Percentiles rank a stretch among this genome's conserved stretches.
Conservation (phyloP, 2,797 vertebrate species). For the Toxotes lorentzi region DNA sequence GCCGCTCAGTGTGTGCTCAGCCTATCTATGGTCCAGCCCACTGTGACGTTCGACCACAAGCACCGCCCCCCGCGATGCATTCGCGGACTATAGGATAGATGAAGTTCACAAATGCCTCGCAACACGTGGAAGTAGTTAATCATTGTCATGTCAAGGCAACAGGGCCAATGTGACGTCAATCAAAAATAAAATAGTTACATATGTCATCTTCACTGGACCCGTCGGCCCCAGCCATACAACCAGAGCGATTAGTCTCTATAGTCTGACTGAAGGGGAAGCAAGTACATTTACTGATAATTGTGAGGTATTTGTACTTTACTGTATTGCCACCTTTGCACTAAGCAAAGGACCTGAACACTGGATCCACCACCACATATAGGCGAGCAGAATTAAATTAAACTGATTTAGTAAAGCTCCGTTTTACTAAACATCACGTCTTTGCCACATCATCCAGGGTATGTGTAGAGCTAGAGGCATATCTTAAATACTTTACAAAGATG, state of each 20-base stretch:
- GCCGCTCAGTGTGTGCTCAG: conserved; percentile 62
- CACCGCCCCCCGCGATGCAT: conserved; percentile 51
- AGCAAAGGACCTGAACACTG: background rate
- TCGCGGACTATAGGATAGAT: conserved; percentile 18
- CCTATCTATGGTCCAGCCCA: conserved; percentile 48
- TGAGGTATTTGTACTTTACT: background rate
- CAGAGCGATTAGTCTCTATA: background rate
- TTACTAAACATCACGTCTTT: conserved; percentile 1
- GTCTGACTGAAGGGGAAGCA: background rate
- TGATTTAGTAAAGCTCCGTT: background rate
- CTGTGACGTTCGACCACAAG: conserved; percentile 54
- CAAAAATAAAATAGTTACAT: background rate
- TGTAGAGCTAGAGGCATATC: background rate
- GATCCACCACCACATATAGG: background rate
- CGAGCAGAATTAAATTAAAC: background rate
- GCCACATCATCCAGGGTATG: background rate
- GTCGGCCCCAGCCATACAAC: background rate
- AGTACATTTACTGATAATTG: background rate
- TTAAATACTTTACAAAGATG: background rate
- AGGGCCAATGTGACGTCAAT: background rate
- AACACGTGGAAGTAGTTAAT: conserved; percentile 31
- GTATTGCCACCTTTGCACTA: background rate
- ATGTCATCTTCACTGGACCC: background rate
- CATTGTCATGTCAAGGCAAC: background rate
- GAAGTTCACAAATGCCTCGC: rapidly evolving